Evolutionary conservation across 1,140 invertebrate genomes (phyloP).

Genomic region (Delia radicum): DNA sequence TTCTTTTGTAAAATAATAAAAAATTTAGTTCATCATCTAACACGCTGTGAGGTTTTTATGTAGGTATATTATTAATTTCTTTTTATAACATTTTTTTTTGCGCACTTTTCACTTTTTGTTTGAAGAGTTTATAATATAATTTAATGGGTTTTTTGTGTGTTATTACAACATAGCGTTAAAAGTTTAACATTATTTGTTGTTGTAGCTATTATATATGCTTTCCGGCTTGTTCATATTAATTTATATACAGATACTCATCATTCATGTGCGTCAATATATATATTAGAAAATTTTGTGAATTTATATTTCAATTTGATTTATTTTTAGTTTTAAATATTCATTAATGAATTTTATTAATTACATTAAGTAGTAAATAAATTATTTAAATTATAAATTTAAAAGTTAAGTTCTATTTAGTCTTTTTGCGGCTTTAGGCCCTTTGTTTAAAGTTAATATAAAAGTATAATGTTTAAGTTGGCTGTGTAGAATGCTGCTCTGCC

Average conservation of each 20-base stretch:
- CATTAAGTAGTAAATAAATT: neutral
- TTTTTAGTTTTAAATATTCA: neutral
- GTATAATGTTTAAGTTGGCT: neutral
- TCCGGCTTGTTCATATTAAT: neutral
- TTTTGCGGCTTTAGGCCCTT: neutral
- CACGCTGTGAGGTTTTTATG: neutral
- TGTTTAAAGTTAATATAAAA: neutral
- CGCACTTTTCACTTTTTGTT: constrained; percentile 9
- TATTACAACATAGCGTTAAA: constrained; percentile 1
- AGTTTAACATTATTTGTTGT: neutral
- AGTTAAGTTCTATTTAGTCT: neutral
- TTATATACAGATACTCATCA: neutral
- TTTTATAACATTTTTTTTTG: constrained; percentile 9
- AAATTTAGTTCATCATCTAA: neutral
- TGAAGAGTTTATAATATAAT: neutral
- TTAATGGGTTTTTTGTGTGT: neutral
- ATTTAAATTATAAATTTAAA: neutral
- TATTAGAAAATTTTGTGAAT: neutral
- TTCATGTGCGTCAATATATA: neutral
- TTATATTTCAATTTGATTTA: neutral
- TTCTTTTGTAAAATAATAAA: neutral
- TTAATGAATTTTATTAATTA: neutral
- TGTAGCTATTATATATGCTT: neutral
- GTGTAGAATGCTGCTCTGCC: constrained; percentile 6
- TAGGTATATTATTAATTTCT: neutral